Evolutionary conservation across 2,888 invertebrate genomes (phyloP), one percentile per base, ranked within the genome.

Genomic region (Callosobruchus maculatus): DNA sequence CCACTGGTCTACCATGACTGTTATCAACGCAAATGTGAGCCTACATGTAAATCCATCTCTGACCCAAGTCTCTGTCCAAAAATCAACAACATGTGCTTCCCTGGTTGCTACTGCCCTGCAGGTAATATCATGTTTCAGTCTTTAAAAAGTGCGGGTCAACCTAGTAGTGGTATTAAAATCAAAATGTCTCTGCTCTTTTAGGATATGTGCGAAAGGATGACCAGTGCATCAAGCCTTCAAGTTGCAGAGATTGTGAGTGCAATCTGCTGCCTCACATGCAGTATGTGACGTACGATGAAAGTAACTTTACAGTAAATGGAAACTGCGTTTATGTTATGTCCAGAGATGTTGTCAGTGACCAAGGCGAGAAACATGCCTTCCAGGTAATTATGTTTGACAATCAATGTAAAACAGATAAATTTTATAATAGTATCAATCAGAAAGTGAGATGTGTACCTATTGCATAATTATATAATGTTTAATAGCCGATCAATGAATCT

Each of bases 251-350:
- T 84, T 95, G 95, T 89, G 86, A 91, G 88, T 91, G 88, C 76
- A 86, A 93, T 79, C 92, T 94, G 0, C 90, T 93, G 76, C 96
- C 96, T 0, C 92, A 94, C 72, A 92, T 95, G 0, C 93, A 95
- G 82, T 95, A 94, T 86, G 89, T 92, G 75, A 95, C 94, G 30
- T 97, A 95, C 83, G 97, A 97, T 84, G 92, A 93, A 22, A 92
- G 90, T 76, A 93, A 93, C 81, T 92, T 94, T 80, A 93, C 93
- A 0, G 93, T 94, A 85, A 92, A 93, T 78, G 95, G 95, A 4
- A 95, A 95, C 85, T 97, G 97, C 85, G 94, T 94, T 0, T 96
- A 96, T 84, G 88, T 96, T 30, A 90, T 95, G 72, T 92, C 95
- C 0, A 87, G 93, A 49, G 92, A 93, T 85, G 87, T 89, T 71